Base-by-base conservation (phyloP, 2,797 vertebrate genomes). In the Notolabrus celidotus region DNA sequence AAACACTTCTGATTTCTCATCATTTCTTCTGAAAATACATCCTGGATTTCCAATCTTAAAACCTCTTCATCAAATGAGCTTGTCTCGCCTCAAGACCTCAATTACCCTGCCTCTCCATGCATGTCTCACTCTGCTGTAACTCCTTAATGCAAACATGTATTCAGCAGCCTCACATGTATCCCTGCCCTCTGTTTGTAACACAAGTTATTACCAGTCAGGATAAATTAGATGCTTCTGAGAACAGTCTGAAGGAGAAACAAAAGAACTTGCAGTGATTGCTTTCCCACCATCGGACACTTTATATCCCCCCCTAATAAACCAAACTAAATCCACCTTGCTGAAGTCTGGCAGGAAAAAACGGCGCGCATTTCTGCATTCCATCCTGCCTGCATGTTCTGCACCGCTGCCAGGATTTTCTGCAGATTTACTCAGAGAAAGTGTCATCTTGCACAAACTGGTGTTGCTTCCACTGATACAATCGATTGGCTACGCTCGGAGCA, bases 401-500 rank as follows among this genome's bases (percentile, higher is more conserved):
- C 71, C 43, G 25, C 85, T 92, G 93, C 87, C 92, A 94, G 94
- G 81, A 94, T 96, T 93, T 94, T 92, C 92, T 93, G 93, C 85
- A 84, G 87, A 93, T 94, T 95, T 93, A 91, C 89, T 91, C 47
- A 77, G 91, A 93, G 95, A 94, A 95, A 96, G 92, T 93, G 87
- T 94, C 92, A 89, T 95, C 88, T 94, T 93, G 91, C 94, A 90
- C 90, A 93, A 92, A 93, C 93, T 85, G 93, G 92, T 94, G 94
- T 93, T 91, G 93, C 91, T 96, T 95, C 94, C 94, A 94, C 90
- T 91, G 85, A 82, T 81, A 72, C 91, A 96, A 96, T 96, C 91
- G 92, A 96, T 97, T 97, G 64, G 92, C 90, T 92, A 96, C 92
- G 94, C 93, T 91, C 85, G 46, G 89, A 83, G 78, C 77, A 10